Evolutionary conservation across 2,113 vertebrate species (phyloP), one percentile per base, ranked within the genome.

Genomic region (Hoplias malabaricus): DNA sequence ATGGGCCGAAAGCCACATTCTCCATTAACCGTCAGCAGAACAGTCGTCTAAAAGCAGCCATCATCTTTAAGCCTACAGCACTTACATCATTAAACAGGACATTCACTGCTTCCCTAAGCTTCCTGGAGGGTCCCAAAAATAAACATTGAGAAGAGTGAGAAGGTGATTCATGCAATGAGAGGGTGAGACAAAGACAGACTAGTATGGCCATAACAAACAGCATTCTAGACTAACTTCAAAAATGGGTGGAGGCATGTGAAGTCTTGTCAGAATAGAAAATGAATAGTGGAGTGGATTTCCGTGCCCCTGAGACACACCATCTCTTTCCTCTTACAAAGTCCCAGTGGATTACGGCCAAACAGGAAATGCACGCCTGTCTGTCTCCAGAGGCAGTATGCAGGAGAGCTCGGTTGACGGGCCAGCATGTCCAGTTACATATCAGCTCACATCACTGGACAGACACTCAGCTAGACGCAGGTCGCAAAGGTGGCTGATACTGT

Each of bases 401-500:
- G 72, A 11, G 25, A 16, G 38, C 4, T 8, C 11, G 14, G 42
- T 42, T n/a, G 56, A 13, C 23, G 48, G 53, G 54, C 25, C 42
- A 16, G 29, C 7, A 31, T 0, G 2, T 42, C 38, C 23, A 19
- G 67, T 56, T 13, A 43, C 23, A 12, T 6, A 13, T n/a, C 11
- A 3, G 25, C 16, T 53, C 19, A 54, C n/a, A 11, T n/a, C 43
- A 48, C 16, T 46, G 65, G 50, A 59, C 25, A 11, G n/a, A 6
- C 10, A 23, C 74, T 65, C 62, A 50, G 75, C 67, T 43, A n/a
- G n/a, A 50, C 71, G 75, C 53, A 7, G 63, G 57, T 66, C 65
- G 54, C 11, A 23, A 14, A 50, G 4, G 31, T 53, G 53, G 29
- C 57, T 38, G 59, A 25, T 67, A 13, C n/a, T 12, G 74, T 53